These are phyloP conservation scores for Agriopis leucophaearia DNA, from an alignment of 2,888 invertebrate genomes.

Conservation along the genomic window DNA sequence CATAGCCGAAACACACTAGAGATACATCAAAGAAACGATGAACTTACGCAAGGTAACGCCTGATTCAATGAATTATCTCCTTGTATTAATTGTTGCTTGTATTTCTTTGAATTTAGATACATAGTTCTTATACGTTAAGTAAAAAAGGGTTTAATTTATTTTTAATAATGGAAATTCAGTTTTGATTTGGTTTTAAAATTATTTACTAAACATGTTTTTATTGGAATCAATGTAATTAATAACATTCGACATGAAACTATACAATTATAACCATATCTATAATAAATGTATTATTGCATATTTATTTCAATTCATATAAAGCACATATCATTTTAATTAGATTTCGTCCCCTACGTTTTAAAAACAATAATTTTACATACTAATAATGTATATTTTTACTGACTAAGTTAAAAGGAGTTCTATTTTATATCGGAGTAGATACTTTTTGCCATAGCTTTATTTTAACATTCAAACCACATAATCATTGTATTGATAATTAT, in stretches of 20 bases:
- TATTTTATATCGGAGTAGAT: not conserved
- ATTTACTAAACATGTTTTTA: not conserved
- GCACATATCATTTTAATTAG: conserved; percentile 79
- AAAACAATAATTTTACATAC: not conserved
- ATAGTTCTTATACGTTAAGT: too few relatives aligned
- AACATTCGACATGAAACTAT: conserved; percentile 2
- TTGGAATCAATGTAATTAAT: conserved; percentile 21
- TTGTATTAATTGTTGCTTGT: not conserved
- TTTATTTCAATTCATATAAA: conserved; percentile 41
- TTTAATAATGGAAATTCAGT: conserved; percentile 9
- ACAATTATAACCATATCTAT: conserved; percentile 8
- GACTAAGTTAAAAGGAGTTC: not conserved
- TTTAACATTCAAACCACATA: not conserved
- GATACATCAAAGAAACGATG: too few relatives aligned
- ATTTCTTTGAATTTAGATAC: not conserved
- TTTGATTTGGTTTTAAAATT: conserved; percentile 12
- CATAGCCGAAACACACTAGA: too few relatives aligned
- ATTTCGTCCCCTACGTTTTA: conserved; percentile 42
- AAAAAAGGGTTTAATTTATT: too few relatives aligned
- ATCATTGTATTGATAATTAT: conserved; percentile 2
- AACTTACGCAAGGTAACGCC: too few relatives aligned
- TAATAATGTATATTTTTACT: not conserved
- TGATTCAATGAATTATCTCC: too few relatives aligned
- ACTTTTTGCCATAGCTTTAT: not conserved
- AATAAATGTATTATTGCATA: not conserved